Base-by-base conservation (phyloP, 2,797 vertebrate genomes). In the Cygnus olor region DNA sequence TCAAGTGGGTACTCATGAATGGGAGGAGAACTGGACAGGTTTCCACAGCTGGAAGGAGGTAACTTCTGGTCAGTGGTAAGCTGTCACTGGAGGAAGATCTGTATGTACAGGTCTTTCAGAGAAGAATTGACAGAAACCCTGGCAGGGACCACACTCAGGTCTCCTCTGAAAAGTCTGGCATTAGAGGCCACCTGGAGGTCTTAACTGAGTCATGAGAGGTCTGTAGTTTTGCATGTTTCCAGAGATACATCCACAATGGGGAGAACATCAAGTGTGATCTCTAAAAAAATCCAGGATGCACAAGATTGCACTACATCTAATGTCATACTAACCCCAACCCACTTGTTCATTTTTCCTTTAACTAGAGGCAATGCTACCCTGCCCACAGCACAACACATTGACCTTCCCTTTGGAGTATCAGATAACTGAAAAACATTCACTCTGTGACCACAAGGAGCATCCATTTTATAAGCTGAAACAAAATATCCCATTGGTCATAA, bases 31-130 rank as follows among this genome's bases (percentile, higher is more conserved):
- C 30, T 91, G 77, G 70, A 45, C n/a, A 58, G 63, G 47, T 44
- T 93, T 92, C 82, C 84, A 57, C 42, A 76, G 34, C 56, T 22
- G 28, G 51, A 28, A 95, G 60, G 64, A 93, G 72, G 89, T 70
- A 90, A 72, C 56, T 90, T 54, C 45, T 85, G 77, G 87, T 86
- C 80, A 89, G 36, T 38, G 10, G 47, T 19, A 76, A 87, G 25
- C 54, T 83, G 58, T 44, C 72, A 69, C 64, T 4, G 4, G 68
- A 80, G 66, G 9, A 84, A 79, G 68, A 83, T 32, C 19, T 22
- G 14, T 14, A 53, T 0, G 2, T 10, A 14, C 3, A 14, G 0
- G 1, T 38, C 47, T 73, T 86, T 79, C 44, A 22, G 34, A 61
- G 45, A 88, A 83, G 54, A 57, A 80, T 76, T 56, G 44, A 36